Percentiles rank a stretch among this genome's conserved stretches.
Evolutionary conservation across 30 jellyfish, hydroid and myxozoan species (phyloP).

Genomic region (Clytia hemisphaerica): DNA sequence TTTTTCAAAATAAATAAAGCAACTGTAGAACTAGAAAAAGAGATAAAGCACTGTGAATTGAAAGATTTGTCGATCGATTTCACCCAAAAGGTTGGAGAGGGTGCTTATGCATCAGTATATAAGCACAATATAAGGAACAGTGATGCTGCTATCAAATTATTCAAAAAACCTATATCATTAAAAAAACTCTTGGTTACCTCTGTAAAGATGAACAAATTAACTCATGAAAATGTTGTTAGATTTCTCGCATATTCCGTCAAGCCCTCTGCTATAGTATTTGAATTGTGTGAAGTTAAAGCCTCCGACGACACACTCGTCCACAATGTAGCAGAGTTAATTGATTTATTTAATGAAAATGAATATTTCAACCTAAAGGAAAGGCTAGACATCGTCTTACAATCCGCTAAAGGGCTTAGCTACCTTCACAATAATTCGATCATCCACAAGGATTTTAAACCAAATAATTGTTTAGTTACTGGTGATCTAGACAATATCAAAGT

Average conservation of each 20-base stretch:
- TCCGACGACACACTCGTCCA: slow-evolving; percentile 2
- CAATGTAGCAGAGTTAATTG: slow-evolving; percentile 5
- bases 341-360: background rate
- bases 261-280: slow-evolving; percentile 30
- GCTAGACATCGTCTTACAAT: slow-evolving; percentile 7
- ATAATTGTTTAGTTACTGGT: slow-evolving; percentile 27
- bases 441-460: slow-evolving; percentile 22
- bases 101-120: slow-evolving; percentile 29
- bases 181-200: slow-evolving; percentile 5
- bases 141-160: slow-evolving; percentile 12
- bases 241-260: slow-evolving; percentile 15
- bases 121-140: slow-evolving; percentile 9
- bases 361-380: slow-evolving; percentile 13
- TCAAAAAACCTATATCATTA: slow-evolving; percentile 8
- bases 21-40: no score
- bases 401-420: slow-evolving; percentile 11
- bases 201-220: slow-evolving; percentile 2
- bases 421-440: slow-evolving; percentile 17
- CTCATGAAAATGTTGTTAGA: slow-evolving; percentile 12
- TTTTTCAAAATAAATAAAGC: no score
- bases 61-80: slow-evolving; percentile 8
- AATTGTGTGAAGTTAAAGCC: slow-evolving; percentile 11
- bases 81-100: slow-evolving; percentile 21
- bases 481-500: background rate
- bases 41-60: slow-evolving; percentile 9